Evolutionary conservation across 2,113 vertebrate species (phyloP).

Genomic region (Mirounga angustirostris): DNA sequence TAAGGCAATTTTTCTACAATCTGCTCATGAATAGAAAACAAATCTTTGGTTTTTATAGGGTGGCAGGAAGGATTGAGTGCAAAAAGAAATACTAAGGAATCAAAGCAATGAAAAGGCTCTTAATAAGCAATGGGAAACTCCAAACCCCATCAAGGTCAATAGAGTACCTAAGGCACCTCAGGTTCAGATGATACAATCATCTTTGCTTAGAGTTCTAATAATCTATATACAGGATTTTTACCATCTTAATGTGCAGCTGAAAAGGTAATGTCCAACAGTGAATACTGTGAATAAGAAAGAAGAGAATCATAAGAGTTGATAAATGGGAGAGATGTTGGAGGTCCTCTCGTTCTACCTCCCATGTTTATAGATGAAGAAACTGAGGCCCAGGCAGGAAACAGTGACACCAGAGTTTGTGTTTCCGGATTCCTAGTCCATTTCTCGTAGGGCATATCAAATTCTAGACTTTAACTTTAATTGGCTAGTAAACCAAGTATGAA

Average conservation of each 20-base stretch:
- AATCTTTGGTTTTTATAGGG: slow-evolving; percentile 89
- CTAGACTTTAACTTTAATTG: slow-evolving; percentile 48
- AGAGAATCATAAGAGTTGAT: neutral
- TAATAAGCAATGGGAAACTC: slow-evolving; percentile 81
- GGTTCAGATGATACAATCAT: slow-evolving; percentile 80
- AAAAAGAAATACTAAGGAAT: slow-evolving; percentile 78
- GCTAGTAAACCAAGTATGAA: slow-evolving; percentile 55
- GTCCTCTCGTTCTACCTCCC: neutral
- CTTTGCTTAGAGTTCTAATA: slow-evolving; percentile 86
- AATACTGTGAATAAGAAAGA: slow-evolving; percentile 19
- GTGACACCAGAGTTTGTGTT: neutral
- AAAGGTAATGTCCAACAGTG: slow-evolving; percentile 55
- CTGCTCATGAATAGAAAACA: slow-evolving; percentile 83
- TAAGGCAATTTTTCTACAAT: slow-evolving; percentile 75
- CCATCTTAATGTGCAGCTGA: slow-evolving; percentile 79
- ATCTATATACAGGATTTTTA: slow-evolving; percentile 80
- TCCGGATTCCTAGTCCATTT: slow-evolving; percentile 32
- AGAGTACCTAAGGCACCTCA: slow-evolving; percentile 90
- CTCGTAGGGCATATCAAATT: slow-evolving; percentile 33
- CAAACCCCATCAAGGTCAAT: slow-evolving; percentile 86
- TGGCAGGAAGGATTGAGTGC: slow-evolving; percentile 79
- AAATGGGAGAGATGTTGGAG: neutral
- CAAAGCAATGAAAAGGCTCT: slow-evolving; percentile 75
- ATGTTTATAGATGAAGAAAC: slow-evolving; percentile 12
- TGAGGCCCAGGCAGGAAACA: slow-evolving; percentile 39